Evolutionary conservation across 2,888 invertebrate genomes (phyloP), one percentile per base, ranked within the genome.

Genomic region (Hermodice carunculata): DNA sequence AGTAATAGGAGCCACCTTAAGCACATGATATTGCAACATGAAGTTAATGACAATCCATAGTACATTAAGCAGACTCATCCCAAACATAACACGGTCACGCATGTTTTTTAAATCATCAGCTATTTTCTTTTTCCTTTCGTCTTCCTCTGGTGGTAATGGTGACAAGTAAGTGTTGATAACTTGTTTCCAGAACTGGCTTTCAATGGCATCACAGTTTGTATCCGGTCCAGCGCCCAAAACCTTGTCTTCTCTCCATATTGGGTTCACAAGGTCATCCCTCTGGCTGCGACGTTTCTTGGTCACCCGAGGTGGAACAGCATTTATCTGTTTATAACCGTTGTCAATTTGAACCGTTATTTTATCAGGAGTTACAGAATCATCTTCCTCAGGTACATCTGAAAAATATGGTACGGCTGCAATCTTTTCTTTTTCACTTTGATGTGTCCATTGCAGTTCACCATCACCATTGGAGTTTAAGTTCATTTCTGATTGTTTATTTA

Each of bases 31-130:
- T 49, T 81, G 78, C 53, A 81, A 76, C 79, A 81, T 78, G 49
- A 78, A 81, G 62, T 81, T 82, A 48, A 98, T 94, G 86, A 98
- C 91, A 83, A 98, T 96, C 91, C 98, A 98, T 82, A 98, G 92
- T 75, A 96, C 94, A 89, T 98, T 98, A 87, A 95, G 88, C 95
- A 98, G 97, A 90, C 97, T 94, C 91, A 98, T 97, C 0, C 74
- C 81, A 57, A 81, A 77, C 24, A 74, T 69, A 1, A 78, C 94
- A 81, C 94, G 93, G 89, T 98, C 95, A 85, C 98, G 91, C 81
- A 98, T 90, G 86, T 96, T 96, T 90, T 94, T 94, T 85, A 98
- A 90, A n/a, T 69, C 67, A 2, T 54, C 66, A 4, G 59, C 46
- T 4, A 72, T 67, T 26, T 74, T 70, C 49, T 78, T 72, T 64